phyloP scores from a whole-genome alignment of 2,888 invertebrate species.

The Lacanobia wlatinum region DNA sequence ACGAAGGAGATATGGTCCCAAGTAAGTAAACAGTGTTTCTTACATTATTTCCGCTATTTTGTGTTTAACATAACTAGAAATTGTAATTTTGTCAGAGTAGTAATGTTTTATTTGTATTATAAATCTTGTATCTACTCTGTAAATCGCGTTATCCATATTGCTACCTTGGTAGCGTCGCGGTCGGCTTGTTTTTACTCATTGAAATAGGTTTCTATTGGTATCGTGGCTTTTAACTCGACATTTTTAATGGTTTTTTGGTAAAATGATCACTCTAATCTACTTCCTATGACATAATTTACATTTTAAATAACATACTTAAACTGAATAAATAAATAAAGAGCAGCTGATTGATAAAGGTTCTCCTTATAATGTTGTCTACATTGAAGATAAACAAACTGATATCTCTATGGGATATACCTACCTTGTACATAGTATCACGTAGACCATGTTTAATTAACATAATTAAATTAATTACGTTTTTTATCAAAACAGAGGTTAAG shows the following conservation, averaged over 20 bases:
- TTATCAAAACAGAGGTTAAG: slow-evolving; percentile 23
- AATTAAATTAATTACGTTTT: slow-evolving; percentile 31
- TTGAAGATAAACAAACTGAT: slow-evolving; percentile 35
- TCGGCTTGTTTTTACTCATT: slow-evolving; percentile 10
- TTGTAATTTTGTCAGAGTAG: slow-evolving; percentile 24
- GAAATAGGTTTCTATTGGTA: slow-evolving; percentile 24
- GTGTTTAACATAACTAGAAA: slow-evolving; percentile 45
- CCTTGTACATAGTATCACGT: slow-evolving; percentile 42
- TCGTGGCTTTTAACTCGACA: background rate
- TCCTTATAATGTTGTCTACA: slow-evolving; percentile 44
- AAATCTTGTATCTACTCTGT: slow-evolving; percentile 19
- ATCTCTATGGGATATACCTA: slow-evolving; percentile 28
- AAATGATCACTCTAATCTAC: slow-evolving; percentile 22
- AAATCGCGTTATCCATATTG: slow-evolving; percentile 24
- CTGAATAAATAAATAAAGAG: slow-evolving; percentile 47
- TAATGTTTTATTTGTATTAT: slow-evolving; percentile 9
- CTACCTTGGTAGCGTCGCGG: slow-evolving; percentile 11
- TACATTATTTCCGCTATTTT: slow-evolving; percentile 38
- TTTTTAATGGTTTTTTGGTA: slow-evolving; percentile 23
- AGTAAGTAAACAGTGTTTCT: slow-evolving; percentile 73
- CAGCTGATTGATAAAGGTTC: slow-evolving; percentile 46
- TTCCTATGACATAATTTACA: slow-evolving; percentile 47
- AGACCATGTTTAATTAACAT: slow-evolving; percentile 48
- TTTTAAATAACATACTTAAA: slow-evolving; percentile 8
- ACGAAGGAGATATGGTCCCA: slow-evolving; percentile 78